Evolutionary conservation across 2,888 invertebrate species (phyloP), one percentile per base, ranked within the genome.

Genomic region (Yponomeuta evonymella): DNA sequence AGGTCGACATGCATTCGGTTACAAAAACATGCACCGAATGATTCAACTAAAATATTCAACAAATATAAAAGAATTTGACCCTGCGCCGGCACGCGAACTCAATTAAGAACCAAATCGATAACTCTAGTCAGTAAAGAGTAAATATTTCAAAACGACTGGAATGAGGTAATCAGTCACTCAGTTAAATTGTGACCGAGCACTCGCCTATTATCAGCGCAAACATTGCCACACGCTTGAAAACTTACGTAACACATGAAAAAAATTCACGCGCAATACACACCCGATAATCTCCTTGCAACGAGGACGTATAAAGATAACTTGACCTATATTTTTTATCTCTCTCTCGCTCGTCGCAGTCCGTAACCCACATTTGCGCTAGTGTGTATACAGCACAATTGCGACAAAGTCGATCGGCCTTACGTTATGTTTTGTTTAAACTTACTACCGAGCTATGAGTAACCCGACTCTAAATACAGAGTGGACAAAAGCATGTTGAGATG

Each of bases 291-390:
- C 88, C 87, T 86, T 82, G 86, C 76, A 81, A 80, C 90, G 92
- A 92, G 92, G 92, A 91, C 92, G 84, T 81, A 80, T 81, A 77
- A 88, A 90, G 92, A 92, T 91, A 90, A 90, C 91, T 92, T 92
- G 92, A 91, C 92, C 92, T 82, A 92, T 82, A 92, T 92, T 89
- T 92, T 89, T 89, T 92, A 91, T 92, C 91, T 90, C 90, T 89
- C 82, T 74, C 79, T 79, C 83, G 80, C 83, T 83, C 83, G 81
- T 83, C 85, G 68, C 64, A 84, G 82, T 86, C 84, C 88, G 81
- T 90, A 91, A 90, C 92, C 91, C 83, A 92, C 84, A 84, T 90
- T 82, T 79, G 77, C 70, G 77, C 86, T 85, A 84, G 84, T 87
- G 85, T 83, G 82, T 79, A 77, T 79, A 75, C 77, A 79, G 73